Base-by-base conservation (phyloP, 2,888 invertebrate species). In the Andricus curvator region DNA sequence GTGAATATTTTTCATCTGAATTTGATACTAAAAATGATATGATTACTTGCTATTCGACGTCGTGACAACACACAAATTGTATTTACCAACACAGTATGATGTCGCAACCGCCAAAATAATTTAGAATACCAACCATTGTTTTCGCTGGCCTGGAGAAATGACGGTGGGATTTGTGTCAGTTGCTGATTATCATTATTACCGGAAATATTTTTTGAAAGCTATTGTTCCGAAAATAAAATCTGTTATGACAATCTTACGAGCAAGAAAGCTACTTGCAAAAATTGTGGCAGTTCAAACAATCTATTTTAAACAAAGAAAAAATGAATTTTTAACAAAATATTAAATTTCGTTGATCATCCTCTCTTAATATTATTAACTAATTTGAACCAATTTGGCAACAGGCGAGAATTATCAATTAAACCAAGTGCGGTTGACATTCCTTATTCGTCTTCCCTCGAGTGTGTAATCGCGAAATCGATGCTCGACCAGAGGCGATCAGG, bases 391-490 rank as follows among this genome's bases (percentile, higher is more conserved):
- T n/a, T n/a, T 20, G 4, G 1, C 8, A 56, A n/a, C 6, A 56
- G 0, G 2, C 8, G n/a, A 56, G 6, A n/a, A 56, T 56, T n/a
- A 56, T 56, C 20, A 1, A 56, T 56, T n/a, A n/a, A 56, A n/a
- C n/a, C n/a, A n/a, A n/a, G n/a, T 56, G 56, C 56, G 56, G 56
- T n/a, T 56, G 20, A 56, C 6, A 25, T 29, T 51, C 68, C 68
- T 68, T 37, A 37, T 37, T 70, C 44, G 29, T 17, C 25, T 25
- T 70, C 17, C 15, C 48, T 25, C 48, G 25, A 70, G 25, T 70
- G 33, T 51, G 33, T n/a, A 74, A 74, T 51, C 74, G 51, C 74
- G 56, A 74, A 74, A 74, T 74, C 56, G 33, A 74, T 74, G 56
- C 13, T 22, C 13, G 29, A 70, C 51, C 51, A 51, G 70, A 51